These are phyloP conservation scores for Gambusia holbrooki DNA, from an alignment of 2,113 vertebrate species.

Conservation along the genomic window DNA sequence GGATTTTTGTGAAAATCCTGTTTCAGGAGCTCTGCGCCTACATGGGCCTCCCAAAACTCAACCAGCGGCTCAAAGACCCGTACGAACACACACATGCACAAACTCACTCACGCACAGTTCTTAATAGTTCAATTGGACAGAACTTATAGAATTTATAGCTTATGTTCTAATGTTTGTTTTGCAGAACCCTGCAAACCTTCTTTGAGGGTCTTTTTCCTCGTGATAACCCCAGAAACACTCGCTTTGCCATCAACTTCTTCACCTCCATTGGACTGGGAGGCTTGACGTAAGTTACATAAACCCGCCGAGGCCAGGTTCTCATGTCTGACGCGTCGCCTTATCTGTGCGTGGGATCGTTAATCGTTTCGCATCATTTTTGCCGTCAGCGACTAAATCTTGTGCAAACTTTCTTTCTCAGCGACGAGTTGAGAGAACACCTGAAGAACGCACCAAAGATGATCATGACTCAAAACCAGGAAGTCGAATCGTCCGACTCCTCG, in stretches of 20 bases:
- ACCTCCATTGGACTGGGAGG: constrained; percentile 98
- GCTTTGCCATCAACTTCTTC: constrained; percentile 99
- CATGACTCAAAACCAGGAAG: constrained; percentile 95
- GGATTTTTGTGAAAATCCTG: constrained; percentile 99
- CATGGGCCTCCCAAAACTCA: constrained; percentile 96
- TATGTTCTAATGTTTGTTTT: constrained; percentile 38
- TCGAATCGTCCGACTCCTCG: constrained; percentile 88
- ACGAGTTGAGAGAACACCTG: constrained; percentile 95
- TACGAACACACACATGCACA: constrained; percentile 71
- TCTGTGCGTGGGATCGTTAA: neutral
- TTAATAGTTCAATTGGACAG: neutral
- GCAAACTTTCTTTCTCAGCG: constrained; percentile 74
- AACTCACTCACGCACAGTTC: constrained; percentile 5
- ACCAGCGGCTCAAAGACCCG: constrained; percentile 93
- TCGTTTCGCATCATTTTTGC: neutral
- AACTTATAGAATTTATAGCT: too few species aligned
- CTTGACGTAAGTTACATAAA: constrained; percentile 87
- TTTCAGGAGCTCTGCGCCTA: constrained; percentile 99
- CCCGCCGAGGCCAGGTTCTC: neutral
- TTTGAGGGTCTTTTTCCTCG: constrained; percentile 96
- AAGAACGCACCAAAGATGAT: constrained; percentile 98
- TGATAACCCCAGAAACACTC: constrained; percentile 97
- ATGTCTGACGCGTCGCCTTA: neutral
- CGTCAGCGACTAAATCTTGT: too few species aligned
- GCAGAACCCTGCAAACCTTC: constrained; percentile 92